phyloP scores from a whole-genome alignment of 2,797 vertebrate genomes.

The Amazona finschi region DNA sequence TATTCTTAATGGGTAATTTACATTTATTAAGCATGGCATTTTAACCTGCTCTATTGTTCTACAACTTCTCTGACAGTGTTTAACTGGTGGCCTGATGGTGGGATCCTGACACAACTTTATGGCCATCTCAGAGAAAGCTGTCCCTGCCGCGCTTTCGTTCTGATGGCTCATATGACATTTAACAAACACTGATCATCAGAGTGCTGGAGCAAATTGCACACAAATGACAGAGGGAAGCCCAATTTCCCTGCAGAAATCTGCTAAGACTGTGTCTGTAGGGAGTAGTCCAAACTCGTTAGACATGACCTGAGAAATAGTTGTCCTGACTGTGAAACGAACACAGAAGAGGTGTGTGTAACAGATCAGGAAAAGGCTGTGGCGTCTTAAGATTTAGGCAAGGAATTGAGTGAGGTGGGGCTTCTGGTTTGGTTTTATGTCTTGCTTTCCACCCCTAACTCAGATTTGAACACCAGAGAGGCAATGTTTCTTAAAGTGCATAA shows the following conservation, averaged over 20 bases:
- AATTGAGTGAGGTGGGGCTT: not conserved
- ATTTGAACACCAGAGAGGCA: not conserved
- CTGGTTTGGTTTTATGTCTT: not conserved
- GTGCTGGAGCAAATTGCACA: not conserved
- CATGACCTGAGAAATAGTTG: not conserved
- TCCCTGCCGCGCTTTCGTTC: not conserved
- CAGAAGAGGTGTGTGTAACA: not conserved
- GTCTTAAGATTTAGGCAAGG: not conserved
- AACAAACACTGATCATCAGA: not conserved
- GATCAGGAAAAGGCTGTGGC: not conserved
- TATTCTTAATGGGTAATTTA: slow-evolving; percentile 30
- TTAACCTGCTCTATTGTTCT: not conserved
- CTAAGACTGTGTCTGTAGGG: not conserved
- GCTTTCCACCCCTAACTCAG: not conserved
- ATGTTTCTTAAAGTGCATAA: rapidly evolving
- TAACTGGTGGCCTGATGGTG: not conserved
- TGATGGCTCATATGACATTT: not conserved
- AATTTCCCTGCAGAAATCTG: not conserved
- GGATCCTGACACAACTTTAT: not conserved
- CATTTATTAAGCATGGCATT: slow-evolving; percentile 20
- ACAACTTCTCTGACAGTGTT: not conserved
- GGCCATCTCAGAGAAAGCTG: not conserved
- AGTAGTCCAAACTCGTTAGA: not conserved
- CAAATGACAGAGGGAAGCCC: not conserved
- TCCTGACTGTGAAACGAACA: not conserved